Conservation (phyloP, 2,888 invertebrate genomes). For the Drosophila monieri region DNA sequence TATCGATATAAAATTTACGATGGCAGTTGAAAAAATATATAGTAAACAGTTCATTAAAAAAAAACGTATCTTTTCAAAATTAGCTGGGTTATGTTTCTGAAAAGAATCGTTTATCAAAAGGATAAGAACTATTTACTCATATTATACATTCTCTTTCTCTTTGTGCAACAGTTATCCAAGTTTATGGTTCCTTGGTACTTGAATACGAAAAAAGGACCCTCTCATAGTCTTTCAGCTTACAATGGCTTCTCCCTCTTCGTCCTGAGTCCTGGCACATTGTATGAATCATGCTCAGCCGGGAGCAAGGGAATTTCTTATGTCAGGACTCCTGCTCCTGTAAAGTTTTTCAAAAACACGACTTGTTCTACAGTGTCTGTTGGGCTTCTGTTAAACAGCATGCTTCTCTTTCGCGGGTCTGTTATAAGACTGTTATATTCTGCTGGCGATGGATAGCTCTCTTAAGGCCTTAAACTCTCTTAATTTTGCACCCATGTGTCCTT, state of each 20-base stretch:
- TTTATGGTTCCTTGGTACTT: conserved; percentile 16
- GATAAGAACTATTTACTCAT: conserved; percentile 6
- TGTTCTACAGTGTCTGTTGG: background rate
- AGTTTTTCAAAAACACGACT: background rate
- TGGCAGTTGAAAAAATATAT: no score
- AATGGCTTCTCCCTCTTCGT: background rate
- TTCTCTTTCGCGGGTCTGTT: background rate
- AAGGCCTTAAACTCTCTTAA: conserved; percentile 31
- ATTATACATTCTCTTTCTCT: conserved; percentile 14
- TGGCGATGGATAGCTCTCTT: conserved; percentile 39
- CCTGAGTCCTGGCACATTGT: conserved; percentile 11
- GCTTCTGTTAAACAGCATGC: no score
- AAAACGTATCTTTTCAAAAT: background rate
- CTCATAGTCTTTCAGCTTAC: background rate
- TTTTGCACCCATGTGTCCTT: conserved; percentile 49
- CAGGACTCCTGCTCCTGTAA: background rate
- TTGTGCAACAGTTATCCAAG: conserved; percentile 26
- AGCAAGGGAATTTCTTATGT: conserved; percentile 44
- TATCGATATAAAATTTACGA: background rate
- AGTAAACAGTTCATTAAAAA: background rate
- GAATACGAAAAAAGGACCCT: conserved; percentile 9
- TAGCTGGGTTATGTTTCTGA: background rate
- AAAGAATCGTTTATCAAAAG: conserved; percentile 2
- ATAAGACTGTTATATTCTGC: background rate
- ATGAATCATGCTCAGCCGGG: conserved; percentile 15